Evolutionary conservation across 2,888 invertebrate genomes (phyloP).

Genomic region (Ferdinandea cuprea): DNA sequence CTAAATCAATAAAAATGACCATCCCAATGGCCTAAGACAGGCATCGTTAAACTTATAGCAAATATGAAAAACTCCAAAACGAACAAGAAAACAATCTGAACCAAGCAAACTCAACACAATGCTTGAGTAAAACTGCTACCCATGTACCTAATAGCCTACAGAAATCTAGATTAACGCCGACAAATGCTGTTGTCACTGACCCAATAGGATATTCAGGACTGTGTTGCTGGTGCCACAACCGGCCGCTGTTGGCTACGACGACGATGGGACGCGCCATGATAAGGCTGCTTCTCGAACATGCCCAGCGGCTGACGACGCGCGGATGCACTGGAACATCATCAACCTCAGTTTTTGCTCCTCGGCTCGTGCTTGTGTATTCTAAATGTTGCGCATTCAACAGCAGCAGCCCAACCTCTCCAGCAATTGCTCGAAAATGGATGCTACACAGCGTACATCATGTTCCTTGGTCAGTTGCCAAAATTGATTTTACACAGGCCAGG

Average conservation of each 20-base stretch:
- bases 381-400: conserved; percentile 71
- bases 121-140: conserved; percentile 26
- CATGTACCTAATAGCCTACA: conserved; percentile 63
- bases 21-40: conserved; percentile 37
- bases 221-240: conserved; percentile 28
- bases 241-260: conserved; percentile 16
- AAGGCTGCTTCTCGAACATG: conserved; percentile 8
- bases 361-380: not conserved
- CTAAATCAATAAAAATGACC: conserved; percentile 67
- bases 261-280: too few species aligned
- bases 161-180: conserved; percentile 71
- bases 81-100: not conserved
- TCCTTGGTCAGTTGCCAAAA: conserved; percentile 78
- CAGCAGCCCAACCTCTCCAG: conserved; percentile 27
- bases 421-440: conserved; percentile 27
- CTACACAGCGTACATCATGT: conserved; percentile 52
- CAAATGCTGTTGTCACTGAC: conserved; percentile 72
- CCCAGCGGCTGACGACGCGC: conserved; percentile 30
- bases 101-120: conserved; percentile 2
- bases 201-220: conserved; percentile 64
- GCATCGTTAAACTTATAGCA: conserved; percentile 15
- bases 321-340: conserved; percentile 48
- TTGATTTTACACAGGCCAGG: conserved; percentile 76
- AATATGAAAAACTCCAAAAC: conserved; percentile 16
- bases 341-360: conserved; percentile 33